phyloP scores from a whole-genome alignment of 2,113 vertebrate genomes.

The Lynx canadensis region DNA sequence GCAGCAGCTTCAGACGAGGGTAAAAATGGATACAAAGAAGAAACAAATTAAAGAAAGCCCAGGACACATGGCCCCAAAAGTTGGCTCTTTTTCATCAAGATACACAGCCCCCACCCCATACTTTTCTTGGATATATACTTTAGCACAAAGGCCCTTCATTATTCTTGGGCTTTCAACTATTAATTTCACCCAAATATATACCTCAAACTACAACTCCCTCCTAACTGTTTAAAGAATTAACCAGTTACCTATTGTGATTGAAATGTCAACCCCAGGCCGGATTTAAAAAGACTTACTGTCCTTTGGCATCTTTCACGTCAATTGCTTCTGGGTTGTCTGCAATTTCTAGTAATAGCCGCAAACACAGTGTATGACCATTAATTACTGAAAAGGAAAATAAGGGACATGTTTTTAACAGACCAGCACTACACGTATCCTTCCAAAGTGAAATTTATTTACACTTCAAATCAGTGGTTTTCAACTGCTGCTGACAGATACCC shows the following conservation, averaged over 20 bases:
- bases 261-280: background rate
- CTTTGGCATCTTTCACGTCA: conserved; percentile 93
- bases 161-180: background rate
- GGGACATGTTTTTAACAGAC: background rate
- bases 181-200: background rate
- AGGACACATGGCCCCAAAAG: background rate
- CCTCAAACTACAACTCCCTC: background rate
- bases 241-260: background rate
- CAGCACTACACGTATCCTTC: background rate
- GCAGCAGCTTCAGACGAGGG: background rate
- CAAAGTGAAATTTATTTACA: background rate
- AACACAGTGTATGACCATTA: conserved; percentile 95
- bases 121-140: background rate
- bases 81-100: background rate
- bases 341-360: conserved; percentile 94
- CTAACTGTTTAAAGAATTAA: background rate
- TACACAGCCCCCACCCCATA: too few relatives aligned
- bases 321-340: conserved; percentile 90
- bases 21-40: background rate
- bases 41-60: background rate
- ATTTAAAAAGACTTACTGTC: conserved; percentile 91
- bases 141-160: background rate
- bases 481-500: background rate
- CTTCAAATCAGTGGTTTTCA: background rate
- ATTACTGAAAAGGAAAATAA: conserved; percentile 88